These are phyloP conservation scores for Eilema caniola DNA, from an alignment of 2,888 invertebrate genomes.

Conservation along the genomic window DNA sequence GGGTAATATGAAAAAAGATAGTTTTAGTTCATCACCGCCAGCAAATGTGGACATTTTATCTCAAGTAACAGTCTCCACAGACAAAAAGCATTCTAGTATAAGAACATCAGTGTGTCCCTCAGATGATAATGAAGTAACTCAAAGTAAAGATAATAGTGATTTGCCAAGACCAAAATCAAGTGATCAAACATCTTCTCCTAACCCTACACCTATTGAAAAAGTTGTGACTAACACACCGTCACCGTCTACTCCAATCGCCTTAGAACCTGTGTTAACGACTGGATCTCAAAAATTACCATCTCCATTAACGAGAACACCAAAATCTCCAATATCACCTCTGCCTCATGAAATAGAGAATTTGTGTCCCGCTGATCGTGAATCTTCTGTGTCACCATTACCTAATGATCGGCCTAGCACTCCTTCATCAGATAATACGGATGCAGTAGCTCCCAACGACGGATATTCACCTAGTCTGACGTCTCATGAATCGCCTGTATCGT, in stretches of 20 bases:
- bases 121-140: conserved; percentile 58
- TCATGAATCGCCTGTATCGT: conserved; percentile 60
- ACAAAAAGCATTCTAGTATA: conserved; percentile 61
- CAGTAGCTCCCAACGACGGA: conserved; percentile 42
- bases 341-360: conserved; percentile 59
- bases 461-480: conserved; percentile 50
- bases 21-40: conserved; percentile 63
- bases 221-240: conserved; percentile 60
- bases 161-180: conserved; percentile 46
- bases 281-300: conserved; percentile 74
- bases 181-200: conserved; percentile 58
- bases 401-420: conserved; percentile 50
- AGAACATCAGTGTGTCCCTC: conserved; percentile 66
- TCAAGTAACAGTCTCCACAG: conserved; percentile 53
- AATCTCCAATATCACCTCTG: conserved; percentile 63
- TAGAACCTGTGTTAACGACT: conserved; percentile 59
- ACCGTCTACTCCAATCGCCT: conserved; percentile 48
- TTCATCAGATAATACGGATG: conserved; percentile 53
- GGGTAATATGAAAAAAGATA: conserved; percentile 65
- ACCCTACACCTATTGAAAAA: conserved; percentile 62
- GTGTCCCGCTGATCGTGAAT: conserved; percentile 48
- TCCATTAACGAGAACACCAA: conserved; percentile 66
- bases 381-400: conserved; percentile 59
- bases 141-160: conserved; percentile 54
- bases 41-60: conserved; percentile 50